phyloP scores from a whole-genome alignment of 2,888 invertebrate species.

The Mesoligia furuncula region DNA sequence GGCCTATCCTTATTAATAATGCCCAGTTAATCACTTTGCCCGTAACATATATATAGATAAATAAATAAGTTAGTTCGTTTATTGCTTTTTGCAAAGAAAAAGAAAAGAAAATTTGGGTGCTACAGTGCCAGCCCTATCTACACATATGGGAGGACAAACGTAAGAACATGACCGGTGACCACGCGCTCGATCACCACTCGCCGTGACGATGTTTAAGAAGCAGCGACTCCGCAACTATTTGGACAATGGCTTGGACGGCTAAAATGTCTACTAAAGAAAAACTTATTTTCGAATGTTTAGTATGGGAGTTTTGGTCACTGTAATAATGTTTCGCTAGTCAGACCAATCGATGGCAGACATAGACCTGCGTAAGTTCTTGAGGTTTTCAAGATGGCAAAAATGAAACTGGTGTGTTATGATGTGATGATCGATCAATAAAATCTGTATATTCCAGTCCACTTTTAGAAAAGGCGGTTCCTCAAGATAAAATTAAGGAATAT shows the following conservation, averaged over 20 bases:
- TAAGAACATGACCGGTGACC: constrained; percentile 81
- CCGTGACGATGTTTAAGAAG: constrained; percentile 78
- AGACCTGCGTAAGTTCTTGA: not conserved
- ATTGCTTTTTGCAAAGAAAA: not conserved
- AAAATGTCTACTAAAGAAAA: constrained; percentile 35
- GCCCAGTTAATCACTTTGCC: too few relatives aligned
- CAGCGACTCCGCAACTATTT: constrained; percentile 71
- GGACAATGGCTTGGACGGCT: constrained; percentile 74
- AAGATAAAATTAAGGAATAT: not conserved
- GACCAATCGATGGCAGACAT: not conserved
- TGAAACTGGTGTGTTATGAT: not conserved
- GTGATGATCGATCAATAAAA: not conserved
- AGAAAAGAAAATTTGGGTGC: too few relatives aligned
- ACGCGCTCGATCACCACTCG: constrained; percentile 77
- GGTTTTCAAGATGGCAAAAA: not conserved
- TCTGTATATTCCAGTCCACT: not conserved
- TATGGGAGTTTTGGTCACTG: not conserved
- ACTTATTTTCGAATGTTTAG: not conserved
- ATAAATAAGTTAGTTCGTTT: too few relatives aligned
- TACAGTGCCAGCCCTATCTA: constrained; percentile 59
- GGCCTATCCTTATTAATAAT: too few relatives aligned
- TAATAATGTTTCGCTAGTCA: not conserved
- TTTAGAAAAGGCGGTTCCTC: not conserved
- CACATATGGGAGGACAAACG: constrained; percentile 79
- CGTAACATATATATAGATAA: too few relatives aligned